phyloP scores from a whole-genome alignment of 1,140 invertebrate genomes.

The Heterodera schachtii region DNA sequence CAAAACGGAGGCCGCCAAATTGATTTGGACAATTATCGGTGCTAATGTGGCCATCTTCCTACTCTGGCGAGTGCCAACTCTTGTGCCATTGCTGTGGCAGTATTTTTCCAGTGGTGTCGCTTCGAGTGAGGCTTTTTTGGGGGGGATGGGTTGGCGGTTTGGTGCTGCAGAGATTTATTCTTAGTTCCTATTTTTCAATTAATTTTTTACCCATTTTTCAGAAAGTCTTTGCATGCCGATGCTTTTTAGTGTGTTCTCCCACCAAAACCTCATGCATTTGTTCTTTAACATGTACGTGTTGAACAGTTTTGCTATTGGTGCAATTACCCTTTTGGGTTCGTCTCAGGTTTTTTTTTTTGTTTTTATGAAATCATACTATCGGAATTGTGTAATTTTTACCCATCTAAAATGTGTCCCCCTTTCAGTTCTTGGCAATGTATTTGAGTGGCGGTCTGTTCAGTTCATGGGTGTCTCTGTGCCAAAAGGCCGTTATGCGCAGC shows the following conservation, averaged over 20 bases:
- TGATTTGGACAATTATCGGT: constrained; percentile 3
- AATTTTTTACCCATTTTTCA: constrained; percentile 69
- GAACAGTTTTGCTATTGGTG: constrained; percentile 75
- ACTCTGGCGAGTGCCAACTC: constrained; percentile 76
- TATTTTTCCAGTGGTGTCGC: constrained; percentile 84
- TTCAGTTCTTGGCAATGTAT: constrained; percentile 86
- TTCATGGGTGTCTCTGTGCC: constrained; percentile 80
- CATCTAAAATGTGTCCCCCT: too few relatives aligned
- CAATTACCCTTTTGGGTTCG: constrained; percentile 76
- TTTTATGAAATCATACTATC: constrained; percentile 9
- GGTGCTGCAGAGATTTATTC: too few relatives aligned
- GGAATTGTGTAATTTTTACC: too few relatives aligned
- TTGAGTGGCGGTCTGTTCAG: constrained; percentile 80
- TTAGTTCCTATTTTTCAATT: too few relatives aligned
- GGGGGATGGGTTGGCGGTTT: too few relatives aligned
- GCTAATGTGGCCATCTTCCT: constrained; percentile 12
- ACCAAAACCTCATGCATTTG: constrained; percentile 83
- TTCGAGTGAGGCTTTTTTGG: constrained; percentile 71
- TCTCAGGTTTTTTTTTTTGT: constrained; percentile 72
- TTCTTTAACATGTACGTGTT: constrained; percentile 92
- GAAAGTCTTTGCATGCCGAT: constrained; percentile 80
- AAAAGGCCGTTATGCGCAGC: constrained; percentile 75
- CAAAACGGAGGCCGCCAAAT: neutral
- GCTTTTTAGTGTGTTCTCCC: constrained; percentile 89
- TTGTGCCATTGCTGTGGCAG: constrained; percentile 78